Base-by-base conservation (phyloP, 2,797 vertebrate genomes). In the Girardinus metallicus region DNA sequence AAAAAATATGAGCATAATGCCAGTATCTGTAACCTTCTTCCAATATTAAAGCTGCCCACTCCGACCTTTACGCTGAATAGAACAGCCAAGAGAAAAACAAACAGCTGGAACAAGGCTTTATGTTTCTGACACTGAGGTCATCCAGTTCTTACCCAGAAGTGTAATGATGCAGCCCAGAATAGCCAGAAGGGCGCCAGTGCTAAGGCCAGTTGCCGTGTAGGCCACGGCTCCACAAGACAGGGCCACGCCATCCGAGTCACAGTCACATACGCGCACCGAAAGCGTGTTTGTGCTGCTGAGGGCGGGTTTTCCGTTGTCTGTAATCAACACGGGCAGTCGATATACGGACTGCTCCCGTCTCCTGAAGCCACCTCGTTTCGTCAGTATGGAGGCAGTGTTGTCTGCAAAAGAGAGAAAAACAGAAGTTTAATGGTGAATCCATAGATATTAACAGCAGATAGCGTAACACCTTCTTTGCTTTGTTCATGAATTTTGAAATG, bases 201-300 rank as follows among this genome's bases (percentile, higher is more conserved):
- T 99, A 60, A 99, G 97, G 76, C 98, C 98, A 0, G 97, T 97
- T 0, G 98, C 96, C 0, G 97, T 96, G 43, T 97, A 98, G 18
- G 98, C 98, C 90, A 98, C 96, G 0, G 97, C 97, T 12, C 97
- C 98, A 78, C 98, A 99, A 0, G 97, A 97, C 90, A 97, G 94
- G 53, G 97, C 96, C 46, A 95, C 85, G 0, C 97, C 97, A 0
- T 98, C 96, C 0, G 94, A 89, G 66, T 98, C 97, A 2, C 98
- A 99, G 74, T 98, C 97, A 16, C 98, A 99, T 80, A 99, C 98
- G 0, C 96, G 96, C 85, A 99, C 97, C 0, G 96, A 97, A 13
- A 99, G 97, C 0, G 97, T 99, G 86, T 98, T 99, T 36, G 98
- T 99, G 94, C 98, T 99, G 92, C 98, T 99, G 31, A 99, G 95